Evolutionary conservation across 2,888 invertebrate genomes (phyloP), one percentile per base, ranked within the genome.

Genomic region (Cotesia congregata): DNA sequence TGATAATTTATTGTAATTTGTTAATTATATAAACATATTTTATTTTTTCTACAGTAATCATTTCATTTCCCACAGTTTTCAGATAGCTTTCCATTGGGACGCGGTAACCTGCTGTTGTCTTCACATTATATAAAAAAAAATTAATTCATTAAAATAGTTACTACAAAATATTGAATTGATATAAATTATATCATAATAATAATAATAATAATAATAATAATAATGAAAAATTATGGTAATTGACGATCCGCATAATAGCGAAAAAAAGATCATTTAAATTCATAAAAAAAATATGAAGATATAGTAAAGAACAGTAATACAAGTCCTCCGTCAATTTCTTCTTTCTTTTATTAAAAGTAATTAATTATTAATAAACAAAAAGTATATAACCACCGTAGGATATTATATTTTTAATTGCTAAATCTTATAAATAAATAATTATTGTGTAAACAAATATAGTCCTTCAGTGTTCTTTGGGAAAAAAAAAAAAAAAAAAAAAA

Each of bases 11-110:
- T 68, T n/a, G n/a, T 39, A 38, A 30, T 70, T 62, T 62, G 71
- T 40, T 72, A 77, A 74, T 80, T 65, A 41, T 40, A 38, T 59
- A 50, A 74, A 72, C 72, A 62, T 73, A 75, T 75, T 72, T 80
- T 71, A 78, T 77, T 81, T 79, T 85, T 84, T 84, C 85, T 86
- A 84, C 83, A 85, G 85, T 85, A 86, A 88, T 88, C 83, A 81
- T 87, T 50, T 88, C 88, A 89, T 89, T 89, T 88, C 88, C 88
- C 88, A 89, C 88, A 87, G 88, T 88, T 89, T 88, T 88, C 88
- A 88, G 86, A 88, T 89, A 89, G 88, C 87, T 89, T 89, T 88
- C 86, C 88, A 87, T 85, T 86, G 85, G 88, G 87, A 88, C 83
- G 85, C 84, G 85, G 87, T 86, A 87, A 86, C 85, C 88, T 88